Base-by-base conservation (phyloP, 2,888 invertebrate genomes). In the Mongoloraphidia duomilia region DNA sequence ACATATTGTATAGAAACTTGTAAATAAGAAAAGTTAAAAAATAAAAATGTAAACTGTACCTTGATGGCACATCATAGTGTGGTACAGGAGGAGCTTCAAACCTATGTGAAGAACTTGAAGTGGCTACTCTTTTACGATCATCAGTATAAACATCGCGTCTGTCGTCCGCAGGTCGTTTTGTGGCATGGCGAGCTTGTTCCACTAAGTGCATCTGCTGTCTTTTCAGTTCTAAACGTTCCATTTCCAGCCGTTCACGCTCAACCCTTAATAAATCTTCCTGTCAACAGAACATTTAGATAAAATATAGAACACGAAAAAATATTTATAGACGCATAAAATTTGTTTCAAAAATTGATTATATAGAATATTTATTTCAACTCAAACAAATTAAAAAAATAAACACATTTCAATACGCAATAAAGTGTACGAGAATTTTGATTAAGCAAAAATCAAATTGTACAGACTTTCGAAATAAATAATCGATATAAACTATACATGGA, bases 181-280 rank as follows among this genome's bases (percentile, higher is more conserved):
- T 72, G 4, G 66, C 62, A 13, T 69, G 60, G 1, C 80, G 70
- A 59, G 76, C 77, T 55, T 79, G 79, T 56, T 78, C 78, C 52
- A 76, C 55, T 47, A 77, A 72, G 47, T 63, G 58, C 67, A 86
- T 72, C 62, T 88, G 84, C 53, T 86, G 85, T 50, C 88, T 74
- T 65, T 89, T 83, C 50, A 92, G 68, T 61, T 92, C 91, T 58
- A 91, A 75, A 58, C 89, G 79, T 63, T 92, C 92, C 57, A 84
- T 68, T 60, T 83, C 83, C 47, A 83, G 65, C 61, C 82, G 82
- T 59, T 87, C 87, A 12, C 85, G 69, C 61, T 84, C 83, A 53
- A 81, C 62, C 55, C 46, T 33, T 12, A 38, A 13, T 13, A 54
- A 52, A 67, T 68, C 36, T 68, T 57, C 45, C 65, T 26, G 26